Conservation (phyloP, 2,113 vertebrate genomes). For the Notechis scutatus region DNA sequence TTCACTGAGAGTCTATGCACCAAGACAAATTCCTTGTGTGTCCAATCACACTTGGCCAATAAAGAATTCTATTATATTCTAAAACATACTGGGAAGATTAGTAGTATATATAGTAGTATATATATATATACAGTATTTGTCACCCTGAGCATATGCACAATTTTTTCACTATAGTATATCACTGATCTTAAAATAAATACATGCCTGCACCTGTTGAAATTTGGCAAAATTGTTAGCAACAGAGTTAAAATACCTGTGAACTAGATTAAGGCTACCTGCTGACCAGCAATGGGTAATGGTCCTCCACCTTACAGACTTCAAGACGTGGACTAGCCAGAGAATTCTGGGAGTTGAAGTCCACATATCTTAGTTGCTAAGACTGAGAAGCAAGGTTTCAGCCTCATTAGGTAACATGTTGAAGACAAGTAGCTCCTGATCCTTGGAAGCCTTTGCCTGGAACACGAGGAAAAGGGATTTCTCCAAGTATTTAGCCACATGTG, state of each 20-base stretch:
- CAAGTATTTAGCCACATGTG: slow-evolving; percentile 45
- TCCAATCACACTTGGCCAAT: no score
- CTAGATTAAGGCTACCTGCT: neutral
- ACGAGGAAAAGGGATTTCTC: neutral
- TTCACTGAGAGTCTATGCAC: no score
- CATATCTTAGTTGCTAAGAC: neutral
- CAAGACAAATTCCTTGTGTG: no score
- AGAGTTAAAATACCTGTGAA: neutral
- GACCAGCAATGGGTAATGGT: neutral
- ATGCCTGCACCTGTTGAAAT: neutral
- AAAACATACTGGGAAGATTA: neutral
- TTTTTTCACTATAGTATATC: neutral
- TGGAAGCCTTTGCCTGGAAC: neutral
- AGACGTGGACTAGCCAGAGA: neutral
- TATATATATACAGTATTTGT: neutral
- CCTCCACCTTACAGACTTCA: neutral
- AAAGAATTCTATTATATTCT: no score
- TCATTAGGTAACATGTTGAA: fast-evolving
- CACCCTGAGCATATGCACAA: neutral
- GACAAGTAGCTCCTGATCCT: neutral
- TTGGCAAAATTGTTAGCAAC: neutral
- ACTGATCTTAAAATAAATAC: neutral
- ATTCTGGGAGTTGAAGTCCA: neutral
- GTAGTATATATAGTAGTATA: no score
- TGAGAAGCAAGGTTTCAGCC: neutral